Evolutionary conservation across 2,888 invertebrate genomes (phyloP).

Genomic region (Synergus gifuensis): DNA sequence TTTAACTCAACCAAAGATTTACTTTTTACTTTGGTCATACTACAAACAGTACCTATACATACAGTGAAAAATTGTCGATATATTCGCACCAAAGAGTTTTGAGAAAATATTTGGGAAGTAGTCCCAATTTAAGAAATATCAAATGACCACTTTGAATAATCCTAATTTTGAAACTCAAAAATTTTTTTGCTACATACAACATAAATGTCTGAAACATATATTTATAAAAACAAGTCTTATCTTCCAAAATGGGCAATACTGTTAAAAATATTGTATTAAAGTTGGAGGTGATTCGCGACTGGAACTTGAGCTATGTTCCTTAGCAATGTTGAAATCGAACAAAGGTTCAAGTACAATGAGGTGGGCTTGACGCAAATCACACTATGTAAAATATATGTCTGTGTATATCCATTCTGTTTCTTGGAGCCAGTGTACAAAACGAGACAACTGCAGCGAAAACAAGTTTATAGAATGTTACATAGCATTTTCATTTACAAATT

Average conservation of each 20-base stretch:
- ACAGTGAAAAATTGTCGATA: too few relatives aligned
- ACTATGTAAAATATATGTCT: conserved; percentile 54
- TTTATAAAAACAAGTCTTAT: background rate
- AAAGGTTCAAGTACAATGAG: conserved; percentile 37
- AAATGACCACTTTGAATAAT: too few relatives aligned
- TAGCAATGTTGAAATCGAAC: background rate
- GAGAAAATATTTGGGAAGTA: too few relatives aligned
- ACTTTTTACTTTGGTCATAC: too few relatives aligned
- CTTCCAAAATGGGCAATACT: background rate
- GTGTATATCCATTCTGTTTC: conserved; percentile 52
- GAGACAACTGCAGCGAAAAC: conserved; percentile 30
- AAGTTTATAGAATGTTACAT: conserved; percentile 26
- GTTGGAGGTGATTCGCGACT: conserved; percentile 10
- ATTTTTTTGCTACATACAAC: too few relatives aligned
- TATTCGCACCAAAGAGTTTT: too few relatives aligned
- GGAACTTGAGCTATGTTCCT: conserved; percentile 12
- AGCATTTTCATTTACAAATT: conserved; percentile 18
- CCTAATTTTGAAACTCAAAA: too few relatives aligned
- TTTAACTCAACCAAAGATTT: too few relatives aligned
- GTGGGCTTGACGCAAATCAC: conserved; percentile 47
- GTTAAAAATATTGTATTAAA: conserved; percentile 1
- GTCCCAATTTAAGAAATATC: too few relatives aligned
- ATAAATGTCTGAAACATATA: background rate
- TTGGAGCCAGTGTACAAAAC: conserved; percentile 53
- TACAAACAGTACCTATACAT: too few relatives aligned